phyloP scores from a whole-genome alignment of 2,888 invertebrate genomes.

The Acronicta psi region DNA sequence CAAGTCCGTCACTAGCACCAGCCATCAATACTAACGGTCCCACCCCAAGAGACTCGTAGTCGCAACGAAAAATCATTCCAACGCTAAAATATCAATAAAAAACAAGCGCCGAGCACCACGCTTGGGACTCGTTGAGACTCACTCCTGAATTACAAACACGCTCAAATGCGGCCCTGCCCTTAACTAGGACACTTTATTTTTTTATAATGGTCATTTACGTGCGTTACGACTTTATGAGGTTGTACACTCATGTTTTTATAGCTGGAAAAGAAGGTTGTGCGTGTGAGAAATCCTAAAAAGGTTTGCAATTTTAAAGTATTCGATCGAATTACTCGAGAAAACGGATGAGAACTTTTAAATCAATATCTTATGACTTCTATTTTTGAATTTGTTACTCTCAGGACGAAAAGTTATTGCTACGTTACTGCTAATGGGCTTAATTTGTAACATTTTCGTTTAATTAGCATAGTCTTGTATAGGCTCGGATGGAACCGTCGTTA shows the following conservation, averaged over 20 bases:
- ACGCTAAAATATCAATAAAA: constrained; percentile 88
- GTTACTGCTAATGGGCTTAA: too few species aligned
- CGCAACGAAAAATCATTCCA: constrained; percentile 84
- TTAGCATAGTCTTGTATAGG: too few species aligned
- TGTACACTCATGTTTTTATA: constrained; percentile 78
- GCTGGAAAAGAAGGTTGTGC: constrained; percentile 61
- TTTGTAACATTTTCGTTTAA: too few species aligned
- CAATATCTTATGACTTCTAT: neutral
- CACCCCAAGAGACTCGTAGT: constrained; percentile 81
- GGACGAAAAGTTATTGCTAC: too few species aligned
- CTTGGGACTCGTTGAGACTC: constrained; percentile 75
- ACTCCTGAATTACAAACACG: constrained; percentile 79
- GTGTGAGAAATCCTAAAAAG: constrained; percentile 67
- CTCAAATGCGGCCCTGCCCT: constrained; percentile 76
- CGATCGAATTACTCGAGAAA: neutral
- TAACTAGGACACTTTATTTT: constrained; percentile 86
- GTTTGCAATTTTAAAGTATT: neutral
- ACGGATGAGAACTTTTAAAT: neutral
- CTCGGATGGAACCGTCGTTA: too few species aligned
- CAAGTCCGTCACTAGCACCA: constrained; percentile 67
- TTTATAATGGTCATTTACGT: constrained; percentile 67
- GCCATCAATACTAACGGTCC: constrained; percentile 82
- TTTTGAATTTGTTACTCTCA: neutral
- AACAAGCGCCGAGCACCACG: constrained; percentile 72
- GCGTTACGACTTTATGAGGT: constrained; percentile 65